Conservation (phyloP, 2,797 vertebrate genomes). For the Chaunax sp. region DNA sequence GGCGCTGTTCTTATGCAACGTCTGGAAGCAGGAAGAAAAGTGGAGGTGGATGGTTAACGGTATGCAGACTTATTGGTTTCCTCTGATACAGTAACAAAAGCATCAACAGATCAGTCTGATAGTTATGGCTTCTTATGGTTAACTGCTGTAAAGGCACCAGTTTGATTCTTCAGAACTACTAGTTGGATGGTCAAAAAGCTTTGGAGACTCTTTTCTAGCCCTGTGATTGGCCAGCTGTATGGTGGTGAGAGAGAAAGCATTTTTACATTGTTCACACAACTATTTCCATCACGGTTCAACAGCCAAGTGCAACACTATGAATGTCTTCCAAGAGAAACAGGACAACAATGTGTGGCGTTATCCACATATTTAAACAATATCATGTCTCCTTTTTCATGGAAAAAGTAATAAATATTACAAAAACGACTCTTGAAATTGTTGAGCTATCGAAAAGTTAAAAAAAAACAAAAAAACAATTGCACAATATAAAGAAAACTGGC, state of each 20-base stretch:
- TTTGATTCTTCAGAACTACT: not conserved
- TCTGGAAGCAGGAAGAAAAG: constrained; percentile 71
- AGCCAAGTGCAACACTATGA: not conserved
- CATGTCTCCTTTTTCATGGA: too few relatives aligned
- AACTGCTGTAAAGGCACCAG: too few relatives aligned
- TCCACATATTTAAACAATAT: not conserved
- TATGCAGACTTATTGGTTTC: not conserved
- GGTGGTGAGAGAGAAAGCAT: too few relatives aligned
- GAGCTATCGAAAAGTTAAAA: too few relatives aligned
- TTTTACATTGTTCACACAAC: too few relatives aligned
- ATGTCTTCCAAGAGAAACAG: not conserved
- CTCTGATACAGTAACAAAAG: not conserved
- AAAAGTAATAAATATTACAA: too few relatives aligned
- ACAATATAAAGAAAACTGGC: too few relatives aligned
- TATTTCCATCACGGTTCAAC: too few relatives aligned
- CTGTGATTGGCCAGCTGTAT: not conserved
- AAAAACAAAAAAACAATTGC: too few relatives aligned
- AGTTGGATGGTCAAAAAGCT: not conserved
- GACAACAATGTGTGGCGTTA: not conserved
- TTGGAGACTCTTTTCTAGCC: not conserved
- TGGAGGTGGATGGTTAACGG: not conserved
- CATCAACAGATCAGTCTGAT: not conserved
- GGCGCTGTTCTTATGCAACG: constrained; percentile 85
- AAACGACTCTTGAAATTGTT: too few relatives aligned
- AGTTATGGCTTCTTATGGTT: not conserved